Conservation (phyloP, 2,113 vertebrate species). For the Nicator chloris region DNA sequence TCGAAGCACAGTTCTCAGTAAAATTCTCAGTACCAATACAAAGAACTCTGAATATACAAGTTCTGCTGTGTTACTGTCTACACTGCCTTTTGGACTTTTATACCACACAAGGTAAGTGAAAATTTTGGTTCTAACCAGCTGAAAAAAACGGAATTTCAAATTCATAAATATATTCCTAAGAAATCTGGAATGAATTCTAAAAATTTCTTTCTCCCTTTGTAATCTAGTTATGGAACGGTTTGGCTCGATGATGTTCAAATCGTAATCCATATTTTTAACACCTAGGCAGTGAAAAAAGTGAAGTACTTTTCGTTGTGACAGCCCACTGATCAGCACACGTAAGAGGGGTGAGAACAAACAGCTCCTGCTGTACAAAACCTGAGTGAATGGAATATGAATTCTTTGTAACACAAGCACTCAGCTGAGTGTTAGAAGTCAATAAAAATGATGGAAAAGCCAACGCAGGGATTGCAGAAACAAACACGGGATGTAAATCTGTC, state of each 20-base stretch:
- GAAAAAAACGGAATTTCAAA: background rate
- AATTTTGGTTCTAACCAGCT: background rate
- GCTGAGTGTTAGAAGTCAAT: background rate
- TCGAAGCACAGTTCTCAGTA: background rate
- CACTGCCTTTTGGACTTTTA: background rate
- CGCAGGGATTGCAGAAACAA: background rate
- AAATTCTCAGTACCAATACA: background rate
- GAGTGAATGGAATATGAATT: background rate
- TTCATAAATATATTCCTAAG: background rate
- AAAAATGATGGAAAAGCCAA: background rate
- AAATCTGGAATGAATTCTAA: background rate
- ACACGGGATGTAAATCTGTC: background rate
- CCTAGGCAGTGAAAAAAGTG: background rate
- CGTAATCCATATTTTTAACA: background rate
- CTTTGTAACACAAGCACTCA: background rate
- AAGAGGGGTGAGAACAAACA: background rate
- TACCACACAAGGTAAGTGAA: background rate
- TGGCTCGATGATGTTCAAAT: background rate
- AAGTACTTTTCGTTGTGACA: background rate
- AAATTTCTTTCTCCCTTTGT: background rate
- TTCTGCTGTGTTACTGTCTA: background rate
- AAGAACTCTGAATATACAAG: background rate
- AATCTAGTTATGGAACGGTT: background rate
- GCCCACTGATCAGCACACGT: rapidly evolving
- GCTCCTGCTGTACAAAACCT: background rate